Percentiles rank a stretch among this genome's conserved stretches.
These are phyloP conservation scores for Hyphantria cunea DNA, from an alignment of 1,140 invertebrate species.

Conservation along the genomic window DNA sequence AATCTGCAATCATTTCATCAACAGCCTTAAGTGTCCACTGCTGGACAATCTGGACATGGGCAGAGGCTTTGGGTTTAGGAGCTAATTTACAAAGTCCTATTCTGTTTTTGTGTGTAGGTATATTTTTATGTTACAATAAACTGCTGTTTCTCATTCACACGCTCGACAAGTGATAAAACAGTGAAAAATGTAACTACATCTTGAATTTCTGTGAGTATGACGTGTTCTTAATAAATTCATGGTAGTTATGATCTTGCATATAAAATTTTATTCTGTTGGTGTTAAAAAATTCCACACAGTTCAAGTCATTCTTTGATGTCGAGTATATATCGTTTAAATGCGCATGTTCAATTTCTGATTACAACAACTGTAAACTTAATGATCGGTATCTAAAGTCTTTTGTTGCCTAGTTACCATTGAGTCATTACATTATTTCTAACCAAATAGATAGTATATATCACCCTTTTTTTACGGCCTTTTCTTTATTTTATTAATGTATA, in stretches of 20 bases:
- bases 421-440: too few relatives aligned
- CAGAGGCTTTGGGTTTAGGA: too few relatives aligned
- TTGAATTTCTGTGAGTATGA: conserved; percentile 17
- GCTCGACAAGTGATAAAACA: neutral
- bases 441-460: too few relatives aligned
- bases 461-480: too few relatives aligned
- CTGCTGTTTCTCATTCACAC: conserved; percentile 23
- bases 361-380: conserved; percentile 7
- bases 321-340: neutral
- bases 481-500: too few relatives aligned
- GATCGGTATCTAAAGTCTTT: conserved; percentile 14
- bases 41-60: too few relatives aligned
- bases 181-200: conserved; percentile 9
- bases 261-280: conserved; percentile 16
- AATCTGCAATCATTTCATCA: too few relatives aligned
- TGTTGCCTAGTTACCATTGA: too few relatives aligned
- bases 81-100: too few relatives aligned
- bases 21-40: too few relatives aligned
- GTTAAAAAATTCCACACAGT: neutral
- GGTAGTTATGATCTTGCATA: conserved; percentile 21
- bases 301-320: too few relatives aligned
- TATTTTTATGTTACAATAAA: conserved; percentile 12
- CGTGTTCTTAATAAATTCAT: conserved; percentile 1
- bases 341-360: conserved; percentile 10
- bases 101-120: neutral